phyloP scores from a whole-genome alignment of 2,113 vertebrate species.

The Nettapus auritus region DNA sequence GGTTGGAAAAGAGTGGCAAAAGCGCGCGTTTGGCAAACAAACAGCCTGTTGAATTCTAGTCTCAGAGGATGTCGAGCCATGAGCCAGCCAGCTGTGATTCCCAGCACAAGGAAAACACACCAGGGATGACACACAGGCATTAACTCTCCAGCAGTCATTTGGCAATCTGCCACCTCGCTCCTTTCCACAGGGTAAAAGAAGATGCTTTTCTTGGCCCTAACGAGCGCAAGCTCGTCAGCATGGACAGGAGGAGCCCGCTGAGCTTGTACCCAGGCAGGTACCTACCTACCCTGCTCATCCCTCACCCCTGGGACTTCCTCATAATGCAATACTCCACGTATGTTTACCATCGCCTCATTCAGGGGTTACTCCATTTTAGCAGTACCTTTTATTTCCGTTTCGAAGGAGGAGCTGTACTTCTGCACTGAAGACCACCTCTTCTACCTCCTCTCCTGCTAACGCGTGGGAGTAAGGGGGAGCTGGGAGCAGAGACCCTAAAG shows the following conservation, averaged over 20 bases:
- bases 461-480: background rate
- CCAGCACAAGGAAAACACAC: background rate
- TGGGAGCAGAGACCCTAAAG: background rate
- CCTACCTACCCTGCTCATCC: accelerated
- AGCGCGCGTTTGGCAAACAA: background rate
- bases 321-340: background rate
- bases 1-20: background rate
- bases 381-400: background rate
- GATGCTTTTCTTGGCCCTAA: background rate
- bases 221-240: background rate
- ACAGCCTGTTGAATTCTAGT: background rate
- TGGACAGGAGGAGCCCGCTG: background rate
- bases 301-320: background rate
- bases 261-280: background rate
- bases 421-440: background rate
- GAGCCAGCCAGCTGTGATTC: background rate
- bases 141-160: background rate
- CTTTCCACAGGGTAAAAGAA: background rate
- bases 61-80: background rate
- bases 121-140: background rate
- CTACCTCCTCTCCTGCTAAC: background rate
- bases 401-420: background rate
- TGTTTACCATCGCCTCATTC: background rate
- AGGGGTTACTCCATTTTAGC: background rate
- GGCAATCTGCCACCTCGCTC: background rate